Evolutionary conservation across 2,113 vertebrate genomes (phyloP), one percentile per base, ranked within the genome.

Genomic region (Dendrocopos noguchii): DNA sequence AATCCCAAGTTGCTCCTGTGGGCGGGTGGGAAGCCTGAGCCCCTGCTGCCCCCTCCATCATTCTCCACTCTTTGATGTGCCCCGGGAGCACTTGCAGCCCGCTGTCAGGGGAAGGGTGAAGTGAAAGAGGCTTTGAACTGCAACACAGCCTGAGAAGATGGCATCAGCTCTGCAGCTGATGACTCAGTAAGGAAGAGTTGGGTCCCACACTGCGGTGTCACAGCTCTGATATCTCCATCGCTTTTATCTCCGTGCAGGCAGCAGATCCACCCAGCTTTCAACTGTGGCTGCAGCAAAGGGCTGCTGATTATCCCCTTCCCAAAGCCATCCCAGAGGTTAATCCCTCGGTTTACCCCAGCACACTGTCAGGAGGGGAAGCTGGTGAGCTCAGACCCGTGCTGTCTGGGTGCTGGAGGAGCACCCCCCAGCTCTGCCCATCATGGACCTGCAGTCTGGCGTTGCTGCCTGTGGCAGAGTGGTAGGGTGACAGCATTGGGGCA

Each of bases 121-220:
- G 92, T 88, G 84, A 74, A 60, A 47, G 83, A 67, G 91, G 92
- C 95, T 96, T 88, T 95, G 95, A 93, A 91, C 96, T 90, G 70
- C 92, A 68, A 68, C 76, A 95, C 94, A 90, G 47, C 50, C 3
- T 74, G 88, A 84, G 96, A 75, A 93, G 94, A 89, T 76, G 90
- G 90, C 96, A 95, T 95, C 94, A 88, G 63, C 95, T 87, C 95
- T 52, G 93, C 92, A 93, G 95, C 31, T 16, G 95, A 92, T 91
- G 90, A 95, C 70, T 96, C 92, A 36, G 80, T 95, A 86, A 93
- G n/a, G 92, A 96, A 65, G 85, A 96, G 88, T 66, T 53, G 55
- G 82, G 94, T 95, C 83, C 91, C 91, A 85, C 93, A 28, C 90
- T 39, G 91, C 8, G 33, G 88, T 27, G 91, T 95, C 94, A 94